phyloP scores from a whole-genome alignment of 2,888 invertebrate species.

The Agapostemon virescens region DNA sequence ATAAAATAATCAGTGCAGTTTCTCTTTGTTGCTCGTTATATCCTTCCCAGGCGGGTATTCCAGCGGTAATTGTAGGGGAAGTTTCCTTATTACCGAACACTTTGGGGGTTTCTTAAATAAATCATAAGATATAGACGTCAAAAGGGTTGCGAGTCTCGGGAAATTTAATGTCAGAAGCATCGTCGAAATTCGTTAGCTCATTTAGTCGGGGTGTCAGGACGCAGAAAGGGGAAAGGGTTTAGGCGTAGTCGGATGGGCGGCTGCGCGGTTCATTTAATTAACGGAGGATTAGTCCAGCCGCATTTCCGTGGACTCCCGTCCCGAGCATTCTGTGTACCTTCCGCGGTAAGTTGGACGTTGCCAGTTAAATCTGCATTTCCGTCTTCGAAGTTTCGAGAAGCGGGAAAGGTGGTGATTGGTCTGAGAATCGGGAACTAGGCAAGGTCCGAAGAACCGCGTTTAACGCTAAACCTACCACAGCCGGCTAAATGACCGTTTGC shows the following conservation, averaged over 20 bases:
- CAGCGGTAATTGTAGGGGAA: no score
- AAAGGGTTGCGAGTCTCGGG: background rate
- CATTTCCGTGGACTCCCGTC: slow-evolving; percentile 57
- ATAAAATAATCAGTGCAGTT: no score
- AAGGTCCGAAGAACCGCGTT: background rate
- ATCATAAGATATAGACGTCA: background rate
- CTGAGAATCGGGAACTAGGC: background rate
- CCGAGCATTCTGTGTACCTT: slow-evolving; percentile 47
- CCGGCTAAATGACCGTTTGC: no score
- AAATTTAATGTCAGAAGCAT: background rate
- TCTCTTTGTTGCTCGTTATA: no score
- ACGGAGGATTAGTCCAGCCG: slow-evolving; percentile 72
- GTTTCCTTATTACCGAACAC: no score
- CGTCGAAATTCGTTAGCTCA: slow-evolving; percentile 47
- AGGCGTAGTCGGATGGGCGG: slow-evolving; percentile 19
- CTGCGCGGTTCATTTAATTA: slow-evolving; percentile 69
- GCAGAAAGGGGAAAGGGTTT: slow-evolving; percentile 16
- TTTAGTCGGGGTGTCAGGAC: slow-evolving; percentile 26
- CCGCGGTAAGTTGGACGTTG: slow-evolving; percentile 66
- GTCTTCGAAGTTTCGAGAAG: slow-evolving; percentile 61
- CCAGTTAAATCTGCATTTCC: slow-evolving; percentile 73
- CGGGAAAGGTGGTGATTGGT: background rate
- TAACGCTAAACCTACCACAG: no score
- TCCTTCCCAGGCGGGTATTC: no score
- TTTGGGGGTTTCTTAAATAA: no score